phyloP scores from a whole-genome alignment of 2,888 invertebrate genomes.

The Zele albiditarsus region DNA sequence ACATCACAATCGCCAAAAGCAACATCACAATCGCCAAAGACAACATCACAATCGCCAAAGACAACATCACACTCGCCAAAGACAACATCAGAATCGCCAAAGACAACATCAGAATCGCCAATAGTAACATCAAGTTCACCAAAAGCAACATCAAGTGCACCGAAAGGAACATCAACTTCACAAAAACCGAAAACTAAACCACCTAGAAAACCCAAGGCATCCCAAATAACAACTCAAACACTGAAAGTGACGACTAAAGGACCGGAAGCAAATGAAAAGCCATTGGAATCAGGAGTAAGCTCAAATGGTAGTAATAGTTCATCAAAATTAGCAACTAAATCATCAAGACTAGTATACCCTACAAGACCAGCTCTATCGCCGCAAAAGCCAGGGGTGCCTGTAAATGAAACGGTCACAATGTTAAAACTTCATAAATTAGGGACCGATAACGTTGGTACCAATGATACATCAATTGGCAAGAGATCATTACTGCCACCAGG shows the following conservation, averaged over 20 bases:
- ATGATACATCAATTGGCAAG: background rate
- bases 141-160: conserved; percentile 5
- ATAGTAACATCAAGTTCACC: background rate
- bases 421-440: background rate
- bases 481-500: background rate
- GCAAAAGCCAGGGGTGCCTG: background rate
- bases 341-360: background rate
- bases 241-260: background rate
- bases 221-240: background rate
- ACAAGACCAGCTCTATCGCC: background rate
- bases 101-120: background rate
- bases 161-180: too few relatives aligned
- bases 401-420: background rate
- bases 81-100: conserved; percentile 1
- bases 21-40: background rate
- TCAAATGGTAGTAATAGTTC: background rate
- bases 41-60: too few relatives aligned
- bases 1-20: background rate
- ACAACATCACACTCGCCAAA: too few relatives aligned
- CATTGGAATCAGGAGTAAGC: background rate
- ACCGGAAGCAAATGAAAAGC: background rate
- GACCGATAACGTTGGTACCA: background rate
- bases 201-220: too few relatives aligned
- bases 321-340: background rate
- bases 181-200: too few relatives aligned